Evolutionary conservation across 2,113 vertebrate genomes (phyloP).

Genomic region (Sardina pilchardus): DNA sequence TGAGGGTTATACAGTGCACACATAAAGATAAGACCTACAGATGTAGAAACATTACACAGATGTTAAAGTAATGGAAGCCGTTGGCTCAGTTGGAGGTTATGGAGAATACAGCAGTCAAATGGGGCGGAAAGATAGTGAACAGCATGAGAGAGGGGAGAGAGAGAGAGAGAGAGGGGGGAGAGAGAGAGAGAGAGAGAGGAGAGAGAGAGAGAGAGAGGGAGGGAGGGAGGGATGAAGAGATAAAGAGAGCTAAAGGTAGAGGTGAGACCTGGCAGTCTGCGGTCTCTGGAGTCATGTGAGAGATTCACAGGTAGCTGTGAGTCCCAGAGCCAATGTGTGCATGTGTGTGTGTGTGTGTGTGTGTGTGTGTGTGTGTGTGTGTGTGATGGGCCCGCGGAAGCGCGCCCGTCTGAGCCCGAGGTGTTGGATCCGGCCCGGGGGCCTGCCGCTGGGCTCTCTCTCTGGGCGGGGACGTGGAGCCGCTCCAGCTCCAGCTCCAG

Average conservation of each 20-base stretch:
- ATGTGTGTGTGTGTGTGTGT: no score
- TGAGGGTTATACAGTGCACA: not conserved
- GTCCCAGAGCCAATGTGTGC: no score
- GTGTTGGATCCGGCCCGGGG: constrained; percentile 17
- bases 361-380: no score
- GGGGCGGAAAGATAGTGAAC: constrained; percentile 19
- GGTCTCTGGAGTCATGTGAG: no score
- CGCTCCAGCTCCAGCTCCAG: no score
- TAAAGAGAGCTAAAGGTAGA: not conserved
- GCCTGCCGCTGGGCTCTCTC: constrained; percentile 9
- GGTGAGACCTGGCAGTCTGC: not conserved
- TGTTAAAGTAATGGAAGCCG: not conserved
- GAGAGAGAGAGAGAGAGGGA: constrained; percentile 16
- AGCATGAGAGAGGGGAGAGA: constrained; percentile 31
- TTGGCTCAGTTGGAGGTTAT: not conserved
- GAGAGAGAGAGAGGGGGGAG: constrained; percentile 20
- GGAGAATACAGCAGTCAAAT: not conserved
- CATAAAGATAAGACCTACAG: constrained; percentile 45
- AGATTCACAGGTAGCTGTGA: no score
- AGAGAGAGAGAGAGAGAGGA: constrained; percentile 32
- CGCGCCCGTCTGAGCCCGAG: no score
- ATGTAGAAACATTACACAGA: constrained; percentile 34
- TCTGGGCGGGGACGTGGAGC: no score
- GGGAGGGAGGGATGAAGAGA: constrained; percentile 49
- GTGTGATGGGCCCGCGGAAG: no score